These are phyloP conservation scores for Gymnobelideus leadbeateri DNA, from an alignment of 2,113 vertebrate genomes.

Conservation along the genomic window DNA sequence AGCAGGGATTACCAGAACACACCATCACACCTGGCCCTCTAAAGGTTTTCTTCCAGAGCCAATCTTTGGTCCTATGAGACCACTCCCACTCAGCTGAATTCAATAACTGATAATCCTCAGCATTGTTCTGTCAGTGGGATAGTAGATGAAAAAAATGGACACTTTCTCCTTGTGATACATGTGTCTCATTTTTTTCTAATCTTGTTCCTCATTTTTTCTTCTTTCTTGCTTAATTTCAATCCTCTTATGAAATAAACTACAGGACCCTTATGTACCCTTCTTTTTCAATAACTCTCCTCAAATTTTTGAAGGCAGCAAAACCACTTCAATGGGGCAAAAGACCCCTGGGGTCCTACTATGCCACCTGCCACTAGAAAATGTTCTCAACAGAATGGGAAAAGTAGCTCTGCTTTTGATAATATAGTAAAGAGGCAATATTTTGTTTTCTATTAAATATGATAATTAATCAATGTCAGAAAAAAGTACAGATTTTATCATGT, in stretches of 20 bases:
- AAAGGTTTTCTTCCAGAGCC: background rate
- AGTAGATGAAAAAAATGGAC: no score
- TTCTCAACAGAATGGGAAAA: constrained; percentile 9
- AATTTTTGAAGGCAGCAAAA: background rate
- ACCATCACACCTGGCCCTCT: no score
- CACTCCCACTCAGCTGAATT: no score
- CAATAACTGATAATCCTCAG: no score
- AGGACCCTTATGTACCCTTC: background rate
- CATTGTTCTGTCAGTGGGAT: no score
- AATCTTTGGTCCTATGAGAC: no score
- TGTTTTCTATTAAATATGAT: constrained; percentile 10
- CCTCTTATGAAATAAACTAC: background rate
- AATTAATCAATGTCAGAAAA: background rate
- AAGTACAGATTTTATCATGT: background rate
- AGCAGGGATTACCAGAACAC: no score
- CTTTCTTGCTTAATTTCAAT: background rate
- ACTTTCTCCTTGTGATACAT: background rate
- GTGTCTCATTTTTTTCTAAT: background rate
- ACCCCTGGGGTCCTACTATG: background rate
- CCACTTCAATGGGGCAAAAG: background rate
- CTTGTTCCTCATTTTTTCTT: background rate
- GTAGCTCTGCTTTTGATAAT: background rate
- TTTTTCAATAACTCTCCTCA: background rate
- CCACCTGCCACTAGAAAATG: background rate
- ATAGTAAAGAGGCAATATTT: background rate